Evolutionary conservation across 2,113 vertebrate species (phyloP).

Genomic region (Pluvialis apricaria): DNA sequence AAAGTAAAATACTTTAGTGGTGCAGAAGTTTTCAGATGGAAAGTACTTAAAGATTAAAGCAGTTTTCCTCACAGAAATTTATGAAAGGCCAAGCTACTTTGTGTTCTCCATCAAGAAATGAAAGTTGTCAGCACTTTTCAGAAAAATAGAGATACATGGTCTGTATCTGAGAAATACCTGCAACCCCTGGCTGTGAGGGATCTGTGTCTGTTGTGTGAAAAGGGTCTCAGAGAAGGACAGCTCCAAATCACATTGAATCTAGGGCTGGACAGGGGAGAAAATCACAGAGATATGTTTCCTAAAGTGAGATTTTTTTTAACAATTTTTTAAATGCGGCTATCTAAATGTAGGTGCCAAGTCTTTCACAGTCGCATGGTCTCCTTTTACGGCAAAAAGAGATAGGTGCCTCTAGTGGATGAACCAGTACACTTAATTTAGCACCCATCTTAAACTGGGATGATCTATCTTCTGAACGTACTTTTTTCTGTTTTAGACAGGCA

Average conservation of each 20-base stretch:
- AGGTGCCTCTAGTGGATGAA: background rate
- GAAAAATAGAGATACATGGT: background rate
- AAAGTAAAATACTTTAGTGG: background rate
- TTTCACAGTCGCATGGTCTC: background rate
- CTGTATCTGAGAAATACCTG: background rate
- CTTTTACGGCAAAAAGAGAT: background rate
- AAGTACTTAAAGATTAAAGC: conserved; percentile 13
- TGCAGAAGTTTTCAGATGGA: background rate
- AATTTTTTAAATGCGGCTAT: background rate
- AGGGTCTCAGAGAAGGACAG: background rate
- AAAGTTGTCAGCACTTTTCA: background rate
- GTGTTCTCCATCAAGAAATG: background rate
- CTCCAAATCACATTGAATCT: background rate
- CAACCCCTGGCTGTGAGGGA: background rate
- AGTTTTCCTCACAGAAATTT: background rate
- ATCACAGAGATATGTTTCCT: background rate
- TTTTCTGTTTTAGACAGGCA: background rate
- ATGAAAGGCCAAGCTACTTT: background rate
- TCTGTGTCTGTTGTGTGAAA: background rate
- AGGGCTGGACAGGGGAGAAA: background rate
- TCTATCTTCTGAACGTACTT: background rate
- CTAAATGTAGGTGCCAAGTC: background rate
- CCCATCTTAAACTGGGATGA: background rate
- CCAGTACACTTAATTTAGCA: background rate
- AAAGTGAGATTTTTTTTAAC: background rate